These are phyloP conservation scores for Lepeophtheirus salmonis DNA, from an alignment of 1,140 invertebrate genomes.

Conservation along the genomic window DNA sequence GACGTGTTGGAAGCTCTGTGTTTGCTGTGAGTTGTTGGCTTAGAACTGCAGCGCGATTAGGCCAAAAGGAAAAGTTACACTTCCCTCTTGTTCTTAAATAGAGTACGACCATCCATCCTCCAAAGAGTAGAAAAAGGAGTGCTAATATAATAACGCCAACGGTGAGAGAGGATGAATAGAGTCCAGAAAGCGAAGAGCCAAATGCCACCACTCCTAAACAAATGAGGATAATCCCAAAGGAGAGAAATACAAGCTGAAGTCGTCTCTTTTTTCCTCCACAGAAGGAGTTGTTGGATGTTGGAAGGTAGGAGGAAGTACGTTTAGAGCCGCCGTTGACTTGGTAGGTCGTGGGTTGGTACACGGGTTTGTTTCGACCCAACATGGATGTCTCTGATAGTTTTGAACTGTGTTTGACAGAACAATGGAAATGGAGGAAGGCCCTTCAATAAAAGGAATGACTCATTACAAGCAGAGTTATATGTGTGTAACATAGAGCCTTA, in stretches of 20 bases:
- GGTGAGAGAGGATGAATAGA: background rate
- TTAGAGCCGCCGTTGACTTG: background rate
- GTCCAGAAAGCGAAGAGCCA: background rate
- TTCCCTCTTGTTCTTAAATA: background rate
- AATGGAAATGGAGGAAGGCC: too few relatives aligned
- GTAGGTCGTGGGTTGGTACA: background rate
- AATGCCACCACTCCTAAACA: background rate
- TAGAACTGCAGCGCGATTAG: background rate
- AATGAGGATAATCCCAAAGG: background rate
- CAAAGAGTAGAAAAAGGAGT: background rate
- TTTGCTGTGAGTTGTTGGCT: background rate
- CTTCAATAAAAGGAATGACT: too few relatives aligned
- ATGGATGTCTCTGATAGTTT: too few relatives aligned
- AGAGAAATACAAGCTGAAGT: background rate
- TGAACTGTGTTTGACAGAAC: too few relatives aligned
- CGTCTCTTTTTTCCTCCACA: background rate
- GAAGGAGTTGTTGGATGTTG: background rate
- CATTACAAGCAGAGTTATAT: too few relatives aligned
- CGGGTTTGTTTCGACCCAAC: background rate
- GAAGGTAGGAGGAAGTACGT: background rate
- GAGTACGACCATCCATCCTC: background rate
- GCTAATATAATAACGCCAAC: background rate
- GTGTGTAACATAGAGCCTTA: too few relatives aligned
- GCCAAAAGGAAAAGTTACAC: background rate
- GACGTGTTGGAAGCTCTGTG: background rate